A percentile compares a stretch with the other conserved stretches of the same genome.
These are phyloP conservation scores for Taeniopygia guttata DNA, from an alignment of 2,797 vertebrate genomes.

Conservation along the genomic window DNA sequence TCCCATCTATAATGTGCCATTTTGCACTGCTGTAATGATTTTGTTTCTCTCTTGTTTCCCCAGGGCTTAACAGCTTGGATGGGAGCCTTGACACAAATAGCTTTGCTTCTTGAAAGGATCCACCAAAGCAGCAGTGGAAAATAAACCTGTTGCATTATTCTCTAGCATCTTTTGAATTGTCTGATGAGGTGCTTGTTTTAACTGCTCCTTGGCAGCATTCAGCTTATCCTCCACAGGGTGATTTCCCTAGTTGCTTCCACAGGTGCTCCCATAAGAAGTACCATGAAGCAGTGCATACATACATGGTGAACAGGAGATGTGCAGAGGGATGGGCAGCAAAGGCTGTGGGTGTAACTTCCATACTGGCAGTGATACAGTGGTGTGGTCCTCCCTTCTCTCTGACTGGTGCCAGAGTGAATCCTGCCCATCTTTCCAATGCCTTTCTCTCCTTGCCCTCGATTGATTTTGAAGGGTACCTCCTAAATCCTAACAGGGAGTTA, in stretches of 20 bases:
- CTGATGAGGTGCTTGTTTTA: neutral
- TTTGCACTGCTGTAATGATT: constrained; percentile 22
- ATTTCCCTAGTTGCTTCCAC: neutral
- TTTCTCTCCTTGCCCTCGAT: neutral
- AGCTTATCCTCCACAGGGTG: accelerated
- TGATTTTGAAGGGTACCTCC: neutral
- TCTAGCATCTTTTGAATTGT: neutral
- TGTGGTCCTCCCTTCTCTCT: neutral
- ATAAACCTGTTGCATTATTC: neutral
- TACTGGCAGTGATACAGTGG: accelerated
- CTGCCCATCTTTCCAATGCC: neutral
- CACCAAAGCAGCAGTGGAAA: neutral
- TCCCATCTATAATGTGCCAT: neutral
- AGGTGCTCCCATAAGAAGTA: neutral
- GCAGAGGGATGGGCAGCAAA: neutral
- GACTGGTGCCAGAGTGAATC: neutral
- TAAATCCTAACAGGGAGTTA: neutral
- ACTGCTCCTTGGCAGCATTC: neutral
- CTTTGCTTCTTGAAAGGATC: neutral
- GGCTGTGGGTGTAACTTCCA: neutral
- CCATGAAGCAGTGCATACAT: accelerated
- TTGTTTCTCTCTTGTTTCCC: neutral
- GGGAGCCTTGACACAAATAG: neutral
- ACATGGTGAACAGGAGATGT: accelerated
- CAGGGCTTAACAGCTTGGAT: neutral